These are phyloP conservation scores for Sphaerophoria taeniata DNA, from an alignment of 2,888 invertebrate genomes.

Conservation along the genomic window DNA sequence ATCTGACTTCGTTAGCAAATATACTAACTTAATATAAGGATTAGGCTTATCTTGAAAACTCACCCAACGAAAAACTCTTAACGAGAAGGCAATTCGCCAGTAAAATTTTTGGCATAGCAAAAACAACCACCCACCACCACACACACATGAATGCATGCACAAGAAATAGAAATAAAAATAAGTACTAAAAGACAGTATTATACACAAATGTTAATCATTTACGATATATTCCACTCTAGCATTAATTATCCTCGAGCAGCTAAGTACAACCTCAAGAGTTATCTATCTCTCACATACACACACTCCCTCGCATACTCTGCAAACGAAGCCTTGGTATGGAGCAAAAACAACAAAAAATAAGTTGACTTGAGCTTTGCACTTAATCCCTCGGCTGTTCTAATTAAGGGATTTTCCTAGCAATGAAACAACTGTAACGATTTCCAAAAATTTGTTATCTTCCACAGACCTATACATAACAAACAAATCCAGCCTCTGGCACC, in stretches of 20 bases:
- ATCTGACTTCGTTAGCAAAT: constrained; percentile 6
- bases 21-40: constrained; percentile 32
- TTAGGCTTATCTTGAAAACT: constrained; percentile 57
- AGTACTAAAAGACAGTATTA: constrained; percentile 24
- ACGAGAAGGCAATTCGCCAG: constrained; percentile 67
- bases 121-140: constrained; percentile 19
- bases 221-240: constrained; percentile 60
- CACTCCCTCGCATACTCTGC: too few relatives aligned
- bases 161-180: background rate
- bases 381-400: constrained; percentile 71
- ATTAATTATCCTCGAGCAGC: constrained; percentile 23
- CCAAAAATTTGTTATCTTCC: constrained; percentile 65
- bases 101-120: constrained; percentile 29
- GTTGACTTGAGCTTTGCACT: constrained; percentile 64
- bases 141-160: background rate
- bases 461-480: constrained; percentile 41
- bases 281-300: too few relatives aligned
- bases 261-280: background rate
- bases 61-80: constrained; percentile 50
- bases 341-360: constrained; percentile 6
- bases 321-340: too few relatives aligned
- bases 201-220: constrained; percentile 65
- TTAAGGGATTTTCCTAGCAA: constrained; percentile 71
- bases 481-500: constrained; percentile 43
- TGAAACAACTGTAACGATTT: constrained; percentile 71